A percentile compares a stretch with the other conserved stretches of the same genome.
Evolutionary conservation across 2,888 invertebrate genomes (phyloP).

Genomic region (Cheilosia scutellata): DNA sequence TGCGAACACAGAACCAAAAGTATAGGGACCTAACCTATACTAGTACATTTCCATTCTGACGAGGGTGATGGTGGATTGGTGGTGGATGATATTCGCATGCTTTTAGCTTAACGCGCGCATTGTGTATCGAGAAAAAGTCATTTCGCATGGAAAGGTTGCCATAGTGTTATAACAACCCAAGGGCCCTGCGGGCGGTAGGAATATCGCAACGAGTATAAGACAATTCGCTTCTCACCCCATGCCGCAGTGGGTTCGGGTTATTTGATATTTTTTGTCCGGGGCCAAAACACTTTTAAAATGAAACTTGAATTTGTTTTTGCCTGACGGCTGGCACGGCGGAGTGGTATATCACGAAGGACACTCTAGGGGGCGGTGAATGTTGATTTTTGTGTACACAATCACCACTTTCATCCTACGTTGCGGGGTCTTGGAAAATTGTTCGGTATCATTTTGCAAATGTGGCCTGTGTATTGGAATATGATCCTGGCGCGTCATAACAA

Average conservation of each 20-base stretch:
- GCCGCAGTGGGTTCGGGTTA: not conserved
- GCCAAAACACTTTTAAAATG: slow-evolving; percentile 44
- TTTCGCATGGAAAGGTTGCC: slow-evolving; percentile 58
- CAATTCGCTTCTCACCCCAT: slow-evolving; percentile 13
- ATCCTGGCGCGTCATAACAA: slow-evolving; percentile 65
- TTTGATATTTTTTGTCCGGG: slow-evolving; percentile 35
- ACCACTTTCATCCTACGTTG: slow-evolving; percentile 35
- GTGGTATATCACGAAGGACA: slow-evolving; percentile 46
- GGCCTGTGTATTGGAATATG: slow-evolving; percentile 36
- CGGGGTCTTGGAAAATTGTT: slow-evolving; percentile 24
- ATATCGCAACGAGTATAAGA: slow-evolving; percentile 14
- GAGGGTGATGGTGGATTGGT: not conserved
- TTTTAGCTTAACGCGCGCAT: slow-evolving; percentile 69
- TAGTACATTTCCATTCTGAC: not conserved
- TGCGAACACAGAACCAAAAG: slow-evolving; percentile 50
- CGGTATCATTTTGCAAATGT: slow-evolving; percentile 62
- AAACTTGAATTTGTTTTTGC: slow-evolving; percentile 57
- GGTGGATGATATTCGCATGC: slow-evolving; percentile 45
- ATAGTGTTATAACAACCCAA: slow-evolving; percentile 53
- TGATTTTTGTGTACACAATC: slow-evolving; percentile 47
- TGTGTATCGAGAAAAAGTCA: slow-evolving; percentile 62
- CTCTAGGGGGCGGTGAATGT: slow-evolving; percentile 22
- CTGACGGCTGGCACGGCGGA: not conserved
- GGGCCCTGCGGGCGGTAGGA: slow-evolving; percentile 38
- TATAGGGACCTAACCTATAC: not conserved